A percentile compares a stretch with the other conserved stretches of the same genome.
Conservation (phyloP, 2,888 invertebrate species). For the Trimorus sp. region DNA sequence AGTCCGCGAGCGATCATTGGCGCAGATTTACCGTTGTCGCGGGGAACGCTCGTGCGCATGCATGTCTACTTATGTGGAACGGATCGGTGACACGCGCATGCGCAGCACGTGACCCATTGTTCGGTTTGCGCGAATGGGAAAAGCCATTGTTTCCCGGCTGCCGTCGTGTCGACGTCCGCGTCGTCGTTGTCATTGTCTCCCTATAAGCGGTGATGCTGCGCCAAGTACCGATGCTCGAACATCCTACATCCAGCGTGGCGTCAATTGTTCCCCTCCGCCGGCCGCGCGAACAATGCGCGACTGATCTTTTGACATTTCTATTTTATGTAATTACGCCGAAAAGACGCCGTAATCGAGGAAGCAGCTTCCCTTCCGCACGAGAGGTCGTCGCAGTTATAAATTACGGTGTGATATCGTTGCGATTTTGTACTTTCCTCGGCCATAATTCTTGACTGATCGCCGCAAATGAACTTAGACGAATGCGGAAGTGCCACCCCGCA, state of each 20-base stretch:
- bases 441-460: neutral
- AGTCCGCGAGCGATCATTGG: conserved; percentile 31
- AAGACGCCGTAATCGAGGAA: conserved; percentile 27
- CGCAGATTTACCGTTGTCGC: conserved; percentile 52
- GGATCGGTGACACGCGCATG: conserved; percentile 40
- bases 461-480: too few relatives aligned
- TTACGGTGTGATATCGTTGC: neutral
- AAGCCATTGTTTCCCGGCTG: conserved; percentile 44
- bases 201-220: conserved; percentile 41
- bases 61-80: conserved; percentile 55
- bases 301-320: conserved; percentile 38
- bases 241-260: conserved; percentile 39
- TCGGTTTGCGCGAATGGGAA: conserved; percentile 42
- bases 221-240: conserved; percentile 39
- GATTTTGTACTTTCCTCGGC: conserved; percentile 1
- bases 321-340: conserved; percentile 45
- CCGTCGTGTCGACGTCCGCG: conserved; percentile 55
- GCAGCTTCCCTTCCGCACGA: conserved; percentile 24
- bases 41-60: conserved; percentile 39
- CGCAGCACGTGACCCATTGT: conserved; percentile 57
- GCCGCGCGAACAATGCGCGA: conserved; percentile 19
- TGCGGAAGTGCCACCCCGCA: too few relatives aligned
- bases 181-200: conserved; percentile 51
- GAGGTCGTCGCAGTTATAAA: conserved; percentile 9
- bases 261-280: conserved; percentile 20